Conservation (phyloP, 2,888 invertebrate species). For the Lasioglossum vierecki region DNA sequence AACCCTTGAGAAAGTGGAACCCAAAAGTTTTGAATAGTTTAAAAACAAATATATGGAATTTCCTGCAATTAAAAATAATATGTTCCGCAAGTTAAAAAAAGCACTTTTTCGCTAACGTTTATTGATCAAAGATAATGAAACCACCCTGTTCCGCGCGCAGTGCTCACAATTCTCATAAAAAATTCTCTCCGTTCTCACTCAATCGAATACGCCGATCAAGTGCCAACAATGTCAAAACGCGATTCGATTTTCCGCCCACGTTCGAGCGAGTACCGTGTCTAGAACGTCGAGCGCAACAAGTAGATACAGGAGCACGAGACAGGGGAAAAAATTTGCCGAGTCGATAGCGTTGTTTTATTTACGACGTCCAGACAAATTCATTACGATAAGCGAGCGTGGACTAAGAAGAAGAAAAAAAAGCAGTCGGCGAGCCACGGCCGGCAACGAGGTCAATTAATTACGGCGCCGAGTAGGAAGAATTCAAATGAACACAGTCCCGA, state of each 20-base stretch:
- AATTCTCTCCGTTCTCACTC: background rate
- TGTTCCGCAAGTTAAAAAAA: no score
- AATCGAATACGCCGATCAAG: background rate
- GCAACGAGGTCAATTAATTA: constrained; percentile 63
- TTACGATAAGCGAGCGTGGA: constrained; percentile 44
- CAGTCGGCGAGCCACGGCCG: constrained; percentile 24
- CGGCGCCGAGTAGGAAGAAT: constrained; percentile 53
- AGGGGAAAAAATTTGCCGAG: constrained; percentile 11
- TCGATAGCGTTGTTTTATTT: constrained; percentile 31
- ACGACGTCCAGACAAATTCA: constrained; percentile 50
- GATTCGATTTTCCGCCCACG: background rate
- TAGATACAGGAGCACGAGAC: no score
- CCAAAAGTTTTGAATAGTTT: no score
- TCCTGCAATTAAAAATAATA: no score
- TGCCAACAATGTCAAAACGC: background rate
- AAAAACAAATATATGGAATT: no score
- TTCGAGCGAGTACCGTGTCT: background rate
- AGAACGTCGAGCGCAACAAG: background rate
- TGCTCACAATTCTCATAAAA: background rate
- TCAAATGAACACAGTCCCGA: constrained; percentile 25
- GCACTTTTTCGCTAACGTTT: no score
- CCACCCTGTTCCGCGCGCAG: background rate
- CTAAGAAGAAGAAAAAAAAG: constrained; percentile 45
- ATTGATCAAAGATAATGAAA: no score
- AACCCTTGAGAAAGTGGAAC: no score